Evolutionary conservation across 2,888 invertebrate species (phyloP), one percentile per base, ranked within the genome.

Genomic region (Sceliomorpha sp.): DNA sequence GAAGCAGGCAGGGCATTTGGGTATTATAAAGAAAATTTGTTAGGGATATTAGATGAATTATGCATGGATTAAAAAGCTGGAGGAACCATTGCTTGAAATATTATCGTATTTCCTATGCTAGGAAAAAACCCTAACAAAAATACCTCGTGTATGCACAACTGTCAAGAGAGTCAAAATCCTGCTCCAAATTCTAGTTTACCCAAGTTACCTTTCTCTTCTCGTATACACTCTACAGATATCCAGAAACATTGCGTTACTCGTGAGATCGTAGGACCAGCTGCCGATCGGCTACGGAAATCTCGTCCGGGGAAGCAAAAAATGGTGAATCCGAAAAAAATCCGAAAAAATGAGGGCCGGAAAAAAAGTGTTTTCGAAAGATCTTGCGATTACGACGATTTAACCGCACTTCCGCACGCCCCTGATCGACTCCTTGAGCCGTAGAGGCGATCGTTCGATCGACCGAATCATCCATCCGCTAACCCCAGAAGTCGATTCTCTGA

Each of bases 231-330:
- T 79, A 32, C 51, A 31, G 60, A 62, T 59, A 36, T 53, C 59
- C 66, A 68, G 74, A 75, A 82, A 82, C 81, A 71, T 66, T 51
- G 40, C 55, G 48, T 60, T 51, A 29, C 50, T 20, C 32, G 44
- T 9, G 36, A 42, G 31, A 17, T 6, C 17, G 20, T 32, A 29
- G 40, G 31, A 34, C 42, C 67, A 67, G 63, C 71, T 68, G 71
- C 56, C 24, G 15, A n/a, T 8, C 45, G 39, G 17, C 48, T 7
- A 34, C 44, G 36, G 26, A 63, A 55, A 63, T 67, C 48, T 45
- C 53, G 47, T 27, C 37, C 17, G 13, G 8, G 44, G 15, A 55
- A 26, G 8, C 5, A 6, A 34, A 10, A 4, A 45, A 63, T 51
- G 53, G 53, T 37, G 20, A 3, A 24, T 10, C 12, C 9, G 13